Conservation (phyloP, 2,113 vertebrate species). For the Cariama cristata region DNA sequence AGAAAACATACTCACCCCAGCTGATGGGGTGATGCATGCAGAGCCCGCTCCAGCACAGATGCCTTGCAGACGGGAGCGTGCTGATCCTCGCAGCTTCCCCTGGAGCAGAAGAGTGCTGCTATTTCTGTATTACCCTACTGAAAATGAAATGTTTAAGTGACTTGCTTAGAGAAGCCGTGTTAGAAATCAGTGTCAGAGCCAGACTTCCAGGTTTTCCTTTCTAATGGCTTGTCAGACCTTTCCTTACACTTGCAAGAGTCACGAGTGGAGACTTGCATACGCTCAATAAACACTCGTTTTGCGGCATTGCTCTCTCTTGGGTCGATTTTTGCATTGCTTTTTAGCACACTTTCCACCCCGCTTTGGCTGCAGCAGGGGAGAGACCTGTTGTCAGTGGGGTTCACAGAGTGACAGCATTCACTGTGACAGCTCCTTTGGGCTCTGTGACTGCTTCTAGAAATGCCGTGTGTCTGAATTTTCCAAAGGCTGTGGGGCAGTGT, state of each 20-base stretch:
- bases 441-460: neutral
- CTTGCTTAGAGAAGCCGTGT: neutral
- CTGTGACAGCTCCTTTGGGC: neutral
- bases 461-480: accelerated
- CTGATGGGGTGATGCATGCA: neutral
- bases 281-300: accelerated
- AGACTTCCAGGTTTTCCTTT: neutral
- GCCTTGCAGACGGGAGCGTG: neutral
- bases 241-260: neutral
- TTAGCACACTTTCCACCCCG: neutral
- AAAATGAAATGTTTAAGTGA: neutral
- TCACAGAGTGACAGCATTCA: neutral
- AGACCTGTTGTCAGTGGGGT: accelerated
- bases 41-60: neutral
- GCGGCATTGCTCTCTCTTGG: neutral
- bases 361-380: neutral
- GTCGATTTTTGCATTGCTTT: accelerated
- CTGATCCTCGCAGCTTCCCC: neutral
- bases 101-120: neutral
- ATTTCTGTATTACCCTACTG: neutral
- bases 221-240: neutral
- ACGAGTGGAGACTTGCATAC: neutral
- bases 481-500: neutral
- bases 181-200: neutral
- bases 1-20: neutral